These are phyloP conservation scores for Chaetodon trifasciatus DNA, from an alignment of 2,797 vertebrate genomes.

Conservation along the genomic window DNA sequence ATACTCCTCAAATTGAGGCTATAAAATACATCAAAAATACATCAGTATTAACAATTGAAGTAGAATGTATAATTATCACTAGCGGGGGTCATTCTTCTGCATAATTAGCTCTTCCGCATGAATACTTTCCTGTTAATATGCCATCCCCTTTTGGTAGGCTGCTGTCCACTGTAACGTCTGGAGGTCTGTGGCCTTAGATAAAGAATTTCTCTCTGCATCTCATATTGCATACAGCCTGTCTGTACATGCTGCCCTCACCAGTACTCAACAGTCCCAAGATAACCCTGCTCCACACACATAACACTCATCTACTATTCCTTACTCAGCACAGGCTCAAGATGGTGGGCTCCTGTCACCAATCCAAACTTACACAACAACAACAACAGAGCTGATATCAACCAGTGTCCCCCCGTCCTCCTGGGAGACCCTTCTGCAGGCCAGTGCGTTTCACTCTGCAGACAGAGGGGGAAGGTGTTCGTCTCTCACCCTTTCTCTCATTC, in stretches of 20 bases:
- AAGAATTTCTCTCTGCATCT: slow-evolving; percentile 49
- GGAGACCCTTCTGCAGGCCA: slow-evolving; percentile 14
- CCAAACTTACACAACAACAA: slow-evolving; percentile 31
- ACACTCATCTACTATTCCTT: slow-evolving; percentile 33
- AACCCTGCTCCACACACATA: slow-evolving; percentile 35
- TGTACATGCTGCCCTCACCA: slow-evolving; percentile 40
- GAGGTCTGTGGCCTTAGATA: slow-evolving; percentile 48
- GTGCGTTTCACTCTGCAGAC: slow-evolving; percentile 10
- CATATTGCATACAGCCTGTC: slow-evolving; percentile 56
- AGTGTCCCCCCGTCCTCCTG: not conserved
- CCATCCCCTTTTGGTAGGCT: not conserved
- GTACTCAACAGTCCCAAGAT: slow-evolving; percentile 48
- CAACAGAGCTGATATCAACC: slow-evolving; percentile 26
- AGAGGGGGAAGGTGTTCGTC: not conserved
- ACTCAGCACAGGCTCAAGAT: slow-evolving; percentile 54
- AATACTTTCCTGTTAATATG: not conserved
- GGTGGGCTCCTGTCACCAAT: slow-evolving; percentile 34
- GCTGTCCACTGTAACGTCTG: slow-evolving; percentile 21
- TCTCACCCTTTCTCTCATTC: slow-evolving; percentile 15
- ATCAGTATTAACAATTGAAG: not conserved
- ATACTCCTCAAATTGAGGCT: not conserved
- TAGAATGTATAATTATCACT: not conserved
- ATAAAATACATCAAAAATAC: not conserved
- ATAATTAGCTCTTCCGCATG: not conserved
- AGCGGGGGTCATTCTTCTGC: not conserved